A percentile compares a stretch with the other conserved stretches of the same genome.
Conservation (phyloP, 2,797 vertebrate genomes). For the Pseudochaenichthys georgianus region DNA sequence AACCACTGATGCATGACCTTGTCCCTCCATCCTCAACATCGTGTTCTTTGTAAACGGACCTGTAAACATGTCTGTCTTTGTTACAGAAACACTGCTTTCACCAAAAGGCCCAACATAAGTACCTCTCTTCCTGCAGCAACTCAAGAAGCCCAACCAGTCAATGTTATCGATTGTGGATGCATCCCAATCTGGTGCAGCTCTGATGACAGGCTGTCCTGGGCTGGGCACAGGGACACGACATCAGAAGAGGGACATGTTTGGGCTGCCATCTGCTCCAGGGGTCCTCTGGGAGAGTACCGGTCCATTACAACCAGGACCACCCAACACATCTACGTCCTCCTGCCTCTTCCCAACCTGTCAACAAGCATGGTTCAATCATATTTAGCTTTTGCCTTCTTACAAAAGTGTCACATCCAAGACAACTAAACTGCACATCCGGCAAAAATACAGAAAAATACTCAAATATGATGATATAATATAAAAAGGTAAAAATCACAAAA, state of each 20-base stretch:
- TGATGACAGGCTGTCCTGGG: constrained; percentile 25
- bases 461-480: too few relatives aligned
- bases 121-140: constrained; percentile 12
- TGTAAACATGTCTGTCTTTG: constrained; percentile 6
- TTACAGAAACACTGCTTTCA: constrained; percentile 8
- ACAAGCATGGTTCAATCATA: neutral
- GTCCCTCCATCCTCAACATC: neutral
- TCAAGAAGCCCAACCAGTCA: constrained; percentile 20
- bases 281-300: constrained; percentile 39
- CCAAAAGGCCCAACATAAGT: neutral
- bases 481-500: too few relatives aligned
- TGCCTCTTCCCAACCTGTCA: neutral
- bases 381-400: neutral
- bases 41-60: neutral
- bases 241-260: constrained; percentile 45
- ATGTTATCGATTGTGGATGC: constrained; percentile 35
- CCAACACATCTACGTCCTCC: constrained; percentile 16
- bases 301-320: constrained; percentile 52
- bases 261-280: constrained; percentile 53
- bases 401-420: too few relatives aligned
- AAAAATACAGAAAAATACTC: too few relatives aligned
- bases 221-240: constrained; percentile 22
- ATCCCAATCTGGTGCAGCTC: constrained; percentile 19
- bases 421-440: too few relatives aligned
- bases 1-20: neutral